Conservation (phyloP, 1,140 invertebrate species). For the Forficula auricularia region DNA sequence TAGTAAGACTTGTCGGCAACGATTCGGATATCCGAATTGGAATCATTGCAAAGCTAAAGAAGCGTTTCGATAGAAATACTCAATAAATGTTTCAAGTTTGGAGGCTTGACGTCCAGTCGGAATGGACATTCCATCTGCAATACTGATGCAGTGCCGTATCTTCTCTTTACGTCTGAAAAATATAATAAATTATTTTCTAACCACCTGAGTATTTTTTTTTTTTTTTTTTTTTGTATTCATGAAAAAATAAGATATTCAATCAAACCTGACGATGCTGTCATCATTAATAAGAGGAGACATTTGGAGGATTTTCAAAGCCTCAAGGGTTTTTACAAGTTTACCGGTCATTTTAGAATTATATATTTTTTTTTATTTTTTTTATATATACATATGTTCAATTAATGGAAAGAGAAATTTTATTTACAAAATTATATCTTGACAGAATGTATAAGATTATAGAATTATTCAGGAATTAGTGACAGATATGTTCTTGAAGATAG, state of each 20-base stretch:
- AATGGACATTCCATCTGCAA: slow-evolving; percentile 48
- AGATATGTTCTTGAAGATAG: no score
- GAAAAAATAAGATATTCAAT: no score
- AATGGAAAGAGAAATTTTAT: no score
- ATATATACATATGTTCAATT: no score
- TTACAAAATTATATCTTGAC: no score
- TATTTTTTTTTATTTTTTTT: no score
- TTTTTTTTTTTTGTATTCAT: no score
- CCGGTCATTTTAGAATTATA: slow-evolving; percentile 22
- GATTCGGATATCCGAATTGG: slow-evolving; percentile 57
- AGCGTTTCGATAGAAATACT: slow-evolving; percentile 52
- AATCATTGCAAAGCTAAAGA: slow-evolving; percentile 51
- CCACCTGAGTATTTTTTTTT: no score
- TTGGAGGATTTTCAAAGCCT: slow-evolving; percentile 39
- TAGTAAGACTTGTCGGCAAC: slow-evolving; percentile 62
- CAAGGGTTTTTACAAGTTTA: slow-evolving; percentile 46
- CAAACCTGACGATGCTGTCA: slow-evolving; percentile 10
- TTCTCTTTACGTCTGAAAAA: slow-evolving; percentile 43
- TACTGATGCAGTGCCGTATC: slow-evolving; percentile 42
- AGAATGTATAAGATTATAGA: no score
- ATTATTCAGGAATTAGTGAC: no score
- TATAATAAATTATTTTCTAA: no score
- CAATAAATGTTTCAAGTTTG: slow-evolving; percentile 48
- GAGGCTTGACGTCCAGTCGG: slow-evolving; percentile 28
- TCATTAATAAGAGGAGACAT: slow-evolving; percentile 23